These are phyloP conservation scores for Molossus alvarezi DNA, from an alignment of 2,797 vertebrate genomes.

Conservation along the genomic window DNA sequence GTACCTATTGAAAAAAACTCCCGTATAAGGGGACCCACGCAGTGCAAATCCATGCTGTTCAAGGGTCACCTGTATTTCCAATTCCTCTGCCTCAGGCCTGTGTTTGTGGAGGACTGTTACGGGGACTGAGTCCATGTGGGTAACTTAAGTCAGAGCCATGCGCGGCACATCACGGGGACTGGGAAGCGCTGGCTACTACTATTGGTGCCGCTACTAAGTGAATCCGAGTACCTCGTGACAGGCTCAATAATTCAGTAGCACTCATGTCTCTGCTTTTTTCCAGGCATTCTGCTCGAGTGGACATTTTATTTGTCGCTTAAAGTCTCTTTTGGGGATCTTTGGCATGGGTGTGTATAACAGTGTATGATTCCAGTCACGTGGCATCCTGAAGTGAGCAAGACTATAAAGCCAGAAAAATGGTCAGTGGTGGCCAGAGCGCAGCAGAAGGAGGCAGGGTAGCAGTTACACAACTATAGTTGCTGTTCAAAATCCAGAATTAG, in stretches of 20 bases:
- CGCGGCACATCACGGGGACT: accelerated
- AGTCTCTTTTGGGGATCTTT: neutral
- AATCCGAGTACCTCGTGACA: neutral
- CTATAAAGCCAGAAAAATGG: neutral
- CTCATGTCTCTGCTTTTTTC: neutral
- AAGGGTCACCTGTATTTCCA: neutral
- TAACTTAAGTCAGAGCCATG: accelerated
- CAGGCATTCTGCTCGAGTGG: neutral
- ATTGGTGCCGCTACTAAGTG: neutral
- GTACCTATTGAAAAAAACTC: neutral
- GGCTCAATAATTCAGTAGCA: neutral
- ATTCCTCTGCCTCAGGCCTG: neutral
- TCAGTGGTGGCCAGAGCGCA: neutral
- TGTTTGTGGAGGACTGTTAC: too few species aligned
- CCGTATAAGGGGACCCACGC: neutral
- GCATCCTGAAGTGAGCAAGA: constrained; percentile 35
- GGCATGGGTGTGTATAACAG: neutral
- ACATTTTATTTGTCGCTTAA: neutral
- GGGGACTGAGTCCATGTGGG: accelerated
- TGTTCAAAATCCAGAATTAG: neutral
- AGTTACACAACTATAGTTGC: accelerated
- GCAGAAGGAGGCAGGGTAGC: too few species aligned
- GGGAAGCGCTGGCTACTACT: neutral
- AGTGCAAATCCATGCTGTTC: neutral
- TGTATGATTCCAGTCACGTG: neutral